Percentiles rank a stretch among this genome's conserved stretches.
Evolutionary conservation across 2,888 invertebrate species (phyloP).

Genomic region (Nesidiocoris tenuis): DNA sequence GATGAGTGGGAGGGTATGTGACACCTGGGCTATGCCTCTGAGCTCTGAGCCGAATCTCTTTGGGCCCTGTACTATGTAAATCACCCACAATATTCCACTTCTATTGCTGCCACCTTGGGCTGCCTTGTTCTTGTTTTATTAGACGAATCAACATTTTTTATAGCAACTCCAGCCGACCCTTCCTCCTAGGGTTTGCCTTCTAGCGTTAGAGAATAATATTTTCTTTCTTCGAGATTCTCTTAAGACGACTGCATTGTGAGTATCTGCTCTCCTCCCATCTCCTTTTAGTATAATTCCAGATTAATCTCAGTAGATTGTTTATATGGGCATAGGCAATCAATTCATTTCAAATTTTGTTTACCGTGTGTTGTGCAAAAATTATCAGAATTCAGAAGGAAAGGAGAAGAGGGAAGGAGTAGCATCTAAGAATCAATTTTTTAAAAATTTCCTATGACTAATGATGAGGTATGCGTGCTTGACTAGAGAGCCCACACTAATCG

Average conservation of each 20-base stretch:
- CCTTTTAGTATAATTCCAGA: too few relatives aligned
- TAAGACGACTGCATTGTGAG: too few relatives aligned
- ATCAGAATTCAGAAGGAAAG: too few relatives aligned
- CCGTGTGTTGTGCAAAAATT: too few relatives aligned
- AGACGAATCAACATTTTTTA: constrained; percentile 40
- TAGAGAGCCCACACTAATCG: too few relatives aligned
- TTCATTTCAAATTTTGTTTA: too few relatives aligned
- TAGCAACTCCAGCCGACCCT: background rate
- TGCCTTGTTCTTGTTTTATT: constrained; percentile 34
- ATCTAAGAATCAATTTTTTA: too few relatives aligned
- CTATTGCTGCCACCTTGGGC: constrained; percentile 37
- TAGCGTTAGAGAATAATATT: background rate
- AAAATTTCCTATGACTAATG: too few relatives aligned
- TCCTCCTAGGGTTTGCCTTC: background rate
- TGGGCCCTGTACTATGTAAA: constrained; percentile 35
- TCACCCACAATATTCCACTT: constrained; percentile 31
- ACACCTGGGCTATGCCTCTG: constrained; percentile 20
- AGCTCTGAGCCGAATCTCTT: background rate
- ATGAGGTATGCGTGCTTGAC: too few relatives aligned
- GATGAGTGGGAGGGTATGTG: constrained; percentile 16
- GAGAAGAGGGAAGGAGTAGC: too few relatives aligned
- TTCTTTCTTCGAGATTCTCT: background rate
- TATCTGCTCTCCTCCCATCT: background rate
- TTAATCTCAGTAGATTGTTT: too few relatives aligned
- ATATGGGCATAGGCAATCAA: too few relatives aligned